Conservation (phyloP, 2,797 vertebrate species). For the Hafferia zeledoni region DNA sequence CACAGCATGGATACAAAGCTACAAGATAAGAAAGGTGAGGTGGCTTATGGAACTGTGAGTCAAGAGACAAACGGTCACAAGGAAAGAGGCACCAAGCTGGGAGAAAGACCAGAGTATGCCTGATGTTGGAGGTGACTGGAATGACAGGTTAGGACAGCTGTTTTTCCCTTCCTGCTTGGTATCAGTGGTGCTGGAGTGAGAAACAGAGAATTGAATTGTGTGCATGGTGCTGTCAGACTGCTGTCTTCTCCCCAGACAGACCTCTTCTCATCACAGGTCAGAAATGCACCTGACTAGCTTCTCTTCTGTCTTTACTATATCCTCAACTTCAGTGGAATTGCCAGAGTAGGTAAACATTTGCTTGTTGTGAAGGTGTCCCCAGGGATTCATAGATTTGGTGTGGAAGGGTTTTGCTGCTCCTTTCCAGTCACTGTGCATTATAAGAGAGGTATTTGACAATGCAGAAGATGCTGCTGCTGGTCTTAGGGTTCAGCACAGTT, state of each 20-base stretch:
- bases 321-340: neutral
- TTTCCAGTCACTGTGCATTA: neutral
- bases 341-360: neutral
- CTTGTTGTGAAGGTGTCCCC: neutral
- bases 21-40: neutral
- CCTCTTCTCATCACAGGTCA: neutral
- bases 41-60: rapidly evolving
- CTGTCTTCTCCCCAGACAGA: neutral
- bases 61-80: neutral
- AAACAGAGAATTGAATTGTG: neutral
- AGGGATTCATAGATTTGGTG: neutral
- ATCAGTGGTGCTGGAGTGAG: neutral
- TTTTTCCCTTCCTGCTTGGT: neutral
- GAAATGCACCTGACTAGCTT: neutral
- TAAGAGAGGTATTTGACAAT: neutral
- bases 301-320: neutral
- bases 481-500: neutral
- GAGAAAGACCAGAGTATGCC: neutral
- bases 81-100: neutral
- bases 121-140: neutral
- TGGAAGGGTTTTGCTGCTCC: neutral
- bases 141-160: neutral
- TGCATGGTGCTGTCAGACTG: neutral
- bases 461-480: neutral
- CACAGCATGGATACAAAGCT: neutral